Conservation (phyloP, 2,113 vertebrate genomes). For the Varanus komodoensis region DNA sequence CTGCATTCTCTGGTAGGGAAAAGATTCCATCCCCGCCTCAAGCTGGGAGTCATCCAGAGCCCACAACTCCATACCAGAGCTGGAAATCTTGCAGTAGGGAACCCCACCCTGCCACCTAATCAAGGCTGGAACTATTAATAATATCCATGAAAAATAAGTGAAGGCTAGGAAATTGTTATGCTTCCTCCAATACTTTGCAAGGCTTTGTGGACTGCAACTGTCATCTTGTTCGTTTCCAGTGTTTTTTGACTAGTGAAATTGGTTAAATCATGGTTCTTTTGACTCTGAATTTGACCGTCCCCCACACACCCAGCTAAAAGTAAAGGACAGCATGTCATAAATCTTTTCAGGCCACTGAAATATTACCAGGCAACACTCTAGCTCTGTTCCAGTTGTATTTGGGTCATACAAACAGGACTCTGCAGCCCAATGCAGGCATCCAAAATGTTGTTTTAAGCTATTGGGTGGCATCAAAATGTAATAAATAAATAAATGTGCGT, state of each 20-base stretch:
- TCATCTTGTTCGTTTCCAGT: conserved; percentile 1
- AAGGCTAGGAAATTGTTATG: conserved; percentile 15
- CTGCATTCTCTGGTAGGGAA: not conserved
- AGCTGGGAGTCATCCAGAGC: conserved; percentile 14
- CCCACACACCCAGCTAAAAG: not conserved
- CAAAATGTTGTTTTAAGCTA: no score
- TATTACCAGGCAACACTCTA: not conserved
- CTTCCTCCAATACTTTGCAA: conserved; percentile 9
- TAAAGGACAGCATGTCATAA: not conserved
- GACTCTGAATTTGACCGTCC: not conserved
- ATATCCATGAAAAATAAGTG: conserved; percentile 11
- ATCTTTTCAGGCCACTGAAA: not conserved
- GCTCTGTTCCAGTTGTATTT: not conserved
- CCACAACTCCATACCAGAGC: not conserved
- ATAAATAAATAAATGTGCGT: no score
- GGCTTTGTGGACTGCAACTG: not conserved
- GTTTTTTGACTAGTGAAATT: not conserved
- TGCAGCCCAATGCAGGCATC: not conserved
- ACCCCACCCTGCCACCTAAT: conserved; percentile 28
- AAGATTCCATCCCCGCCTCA: not conserved
- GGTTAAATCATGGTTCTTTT: not conserved
- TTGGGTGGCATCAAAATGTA: no score
- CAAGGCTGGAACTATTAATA: conserved; percentile 29
- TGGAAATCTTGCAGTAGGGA: conserved; percentile 10
- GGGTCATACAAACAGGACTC: not conserved